Evolutionary conservation across 2,797 vertebrate species (phyloP), one percentile per base, ranked within the genome.

Genomic region (Acanthurus tractus): DNA sequence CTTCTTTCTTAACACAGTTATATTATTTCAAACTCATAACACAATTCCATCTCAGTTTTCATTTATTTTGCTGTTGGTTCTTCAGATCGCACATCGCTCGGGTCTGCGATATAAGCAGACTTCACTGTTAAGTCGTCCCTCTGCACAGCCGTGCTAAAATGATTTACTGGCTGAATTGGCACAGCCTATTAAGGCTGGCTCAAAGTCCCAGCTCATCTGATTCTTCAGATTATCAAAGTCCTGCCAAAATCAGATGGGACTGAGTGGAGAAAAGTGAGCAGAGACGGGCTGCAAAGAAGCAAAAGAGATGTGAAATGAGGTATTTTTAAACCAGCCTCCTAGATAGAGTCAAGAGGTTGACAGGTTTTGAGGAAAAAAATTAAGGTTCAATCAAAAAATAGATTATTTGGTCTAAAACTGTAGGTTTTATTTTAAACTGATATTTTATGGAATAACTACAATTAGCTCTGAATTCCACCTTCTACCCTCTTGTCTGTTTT

Each of bases 181-280:
- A 45, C 40, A 56, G 71, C 63, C 57, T 50, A 87, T 84, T 63
- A 83, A 70, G 63, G 61, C 54, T 58, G 76, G 59, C 79, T 86
- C 82, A 73, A 58, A 69, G 58, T 71, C 80, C 49, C 66, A 45
- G 63, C 70, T 82, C 78, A 70, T 83, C 76, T 85, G 79, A 87
- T 90, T 80, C 88, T 90, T 91, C 74, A 79, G 63, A 86, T 88
- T 82, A 82, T 88, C 83, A 90, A 84, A 91, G 86, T 80, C 83
- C 81, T 83, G 77, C 67, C 71, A 77, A 82, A 88, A 74, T 86
- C 78, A 79, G 71, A 85, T 8, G 58, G 63, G 81, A 79, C 40
- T 18, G 63, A 76, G 50, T 22, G 25, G 68, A 79, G 66, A 58
- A 74, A 83, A 76, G 69, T 45, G 57, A 79, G 67, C 1, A 0